phyloP scores from a whole-genome alignment of 2,888 invertebrate species.

The Geotrupes spiniger region DNA sequence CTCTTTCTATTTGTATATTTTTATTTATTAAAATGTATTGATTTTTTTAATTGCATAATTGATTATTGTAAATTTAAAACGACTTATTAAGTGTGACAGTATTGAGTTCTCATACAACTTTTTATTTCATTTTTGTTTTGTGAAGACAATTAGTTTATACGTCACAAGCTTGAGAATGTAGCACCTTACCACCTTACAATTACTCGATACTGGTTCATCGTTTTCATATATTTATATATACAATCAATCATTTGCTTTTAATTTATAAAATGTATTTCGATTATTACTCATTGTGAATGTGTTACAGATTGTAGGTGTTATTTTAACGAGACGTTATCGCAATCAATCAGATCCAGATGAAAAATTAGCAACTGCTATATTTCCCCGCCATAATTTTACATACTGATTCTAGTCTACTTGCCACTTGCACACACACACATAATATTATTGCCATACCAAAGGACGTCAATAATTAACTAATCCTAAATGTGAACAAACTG shows the following conservation, averaged over 20 bases:
- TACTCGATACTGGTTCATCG: too few relatives aligned
- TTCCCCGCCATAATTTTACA: constrained; percentile 56
- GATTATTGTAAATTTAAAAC: too few relatives aligned
- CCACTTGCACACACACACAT: constrained; percentile 12
- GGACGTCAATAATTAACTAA: constrained; percentile 22
- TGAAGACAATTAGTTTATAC: too few relatives aligned
- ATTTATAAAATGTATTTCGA: constrained; percentile 13
- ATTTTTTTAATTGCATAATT: constrained; percentile 6
- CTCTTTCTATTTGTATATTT: constrained; percentile 5
- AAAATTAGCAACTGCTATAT: constrained; percentile 69
- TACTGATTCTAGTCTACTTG: constrained; percentile 42
- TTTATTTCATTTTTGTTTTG: too few relatives aligned
- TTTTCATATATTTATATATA: too few relatives aligned
- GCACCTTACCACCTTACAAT: too few relatives aligned
- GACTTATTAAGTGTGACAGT: constrained; percentile 1
- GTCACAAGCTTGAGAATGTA: too few relatives aligned
- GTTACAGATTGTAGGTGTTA: constrained; percentile 75
- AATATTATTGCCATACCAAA: constrained; percentile 35
- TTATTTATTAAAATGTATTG: constrained; percentile 18
- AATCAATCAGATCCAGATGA: constrained; percentile 76
- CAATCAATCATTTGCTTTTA: constrained; percentile 16
- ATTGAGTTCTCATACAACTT: constrained; percentile 1
- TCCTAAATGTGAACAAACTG: constrained; percentile 4
- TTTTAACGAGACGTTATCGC: constrained; percentile 75
- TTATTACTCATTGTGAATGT: constrained; percentile 7